Conservation (phyloP, 1,140 invertebrate species). For the Papilio xuthus region DNA sequence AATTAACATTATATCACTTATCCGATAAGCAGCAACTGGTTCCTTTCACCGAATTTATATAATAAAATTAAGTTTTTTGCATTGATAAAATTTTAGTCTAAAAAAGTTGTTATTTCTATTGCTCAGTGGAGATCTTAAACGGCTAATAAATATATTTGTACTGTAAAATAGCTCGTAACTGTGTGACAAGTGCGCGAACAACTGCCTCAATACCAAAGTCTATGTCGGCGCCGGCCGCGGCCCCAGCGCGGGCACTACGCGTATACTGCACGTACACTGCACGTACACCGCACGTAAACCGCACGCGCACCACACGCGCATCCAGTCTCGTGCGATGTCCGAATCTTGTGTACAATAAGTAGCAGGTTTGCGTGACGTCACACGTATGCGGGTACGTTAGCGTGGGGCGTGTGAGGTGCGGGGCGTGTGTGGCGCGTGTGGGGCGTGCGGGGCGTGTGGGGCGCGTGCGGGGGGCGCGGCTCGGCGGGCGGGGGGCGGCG, state of each 20-base stretch:
- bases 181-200: not conserved
- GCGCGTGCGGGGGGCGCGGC: conserved; percentile 17
- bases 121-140: not conserved
- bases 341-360: no score
- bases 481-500: conserved; percentile 33
- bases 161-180: not conserved
- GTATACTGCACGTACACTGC: no score
- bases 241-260: not conserved
- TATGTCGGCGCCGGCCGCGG: not conserved
- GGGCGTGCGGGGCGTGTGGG: no score
- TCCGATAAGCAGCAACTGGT: not conserved
- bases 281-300: no score
- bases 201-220: no score
- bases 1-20: not conserved
- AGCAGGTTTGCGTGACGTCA: no score
- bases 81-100: not conserved
- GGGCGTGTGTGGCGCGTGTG: no score
- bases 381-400: no score
- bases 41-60: not conserved
- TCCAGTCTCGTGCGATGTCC: no score
- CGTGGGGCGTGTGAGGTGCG: no score
- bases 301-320: no score
- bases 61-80: not conserved
- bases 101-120: not conserved
- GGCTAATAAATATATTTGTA: not conserved